Conservation (phyloP, 2,888 invertebrate species). For the Leptinotarsa rubiginosa region DNA sequence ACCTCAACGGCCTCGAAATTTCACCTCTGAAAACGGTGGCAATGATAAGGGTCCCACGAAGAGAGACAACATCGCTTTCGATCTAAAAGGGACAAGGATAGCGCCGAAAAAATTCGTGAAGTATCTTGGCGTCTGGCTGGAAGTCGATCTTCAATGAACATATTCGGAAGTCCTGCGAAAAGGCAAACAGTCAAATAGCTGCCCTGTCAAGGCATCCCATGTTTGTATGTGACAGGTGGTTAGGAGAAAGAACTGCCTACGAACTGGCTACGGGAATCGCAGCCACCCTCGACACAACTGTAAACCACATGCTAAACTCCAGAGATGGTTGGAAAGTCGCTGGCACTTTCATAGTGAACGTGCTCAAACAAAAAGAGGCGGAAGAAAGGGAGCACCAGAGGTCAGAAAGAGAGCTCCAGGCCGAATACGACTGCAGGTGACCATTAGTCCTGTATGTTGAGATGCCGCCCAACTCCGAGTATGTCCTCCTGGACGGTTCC, state of each 20-base stretch:
- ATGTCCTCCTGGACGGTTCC: too few species aligned
- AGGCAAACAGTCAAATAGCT: slow-evolving; percentile 31
- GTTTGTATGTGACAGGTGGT: not conserved
- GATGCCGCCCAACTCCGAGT: too few species aligned
- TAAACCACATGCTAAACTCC: not conserved
- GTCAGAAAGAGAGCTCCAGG: too few species aligned
- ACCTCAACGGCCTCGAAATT: not conserved
- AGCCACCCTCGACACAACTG: not conserved
- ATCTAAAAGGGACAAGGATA: slow-evolving; percentile 10
- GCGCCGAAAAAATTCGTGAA: slow-evolving; percentile 19
- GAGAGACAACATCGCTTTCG: slow-evolving; percentile 16
- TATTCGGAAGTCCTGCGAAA: slow-evolving; percentile 4
- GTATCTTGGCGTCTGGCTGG: too few species aligned
- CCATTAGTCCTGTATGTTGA: too few species aligned
- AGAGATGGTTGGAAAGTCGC: not conserved
- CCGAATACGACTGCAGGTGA: too few species aligned
- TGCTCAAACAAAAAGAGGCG: slow-evolving; percentile 11
- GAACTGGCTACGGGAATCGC: not conserved
- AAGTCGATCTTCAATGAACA: slow-evolving; percentile 24
- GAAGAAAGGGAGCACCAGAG: slow-evolving; percentile 3
- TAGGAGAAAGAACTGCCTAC: not conserved
- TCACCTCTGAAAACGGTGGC: slow-evolving; percentile 30
- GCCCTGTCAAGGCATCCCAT: slow-evolving; percentile 33
- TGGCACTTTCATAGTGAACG: not conserved
- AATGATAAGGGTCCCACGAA: slow-evolving; percentile 8